Evolutionary conservation across 2,797 vertebrate species (phyloP).

Genomic region (Danio aesculapii): DNA sequence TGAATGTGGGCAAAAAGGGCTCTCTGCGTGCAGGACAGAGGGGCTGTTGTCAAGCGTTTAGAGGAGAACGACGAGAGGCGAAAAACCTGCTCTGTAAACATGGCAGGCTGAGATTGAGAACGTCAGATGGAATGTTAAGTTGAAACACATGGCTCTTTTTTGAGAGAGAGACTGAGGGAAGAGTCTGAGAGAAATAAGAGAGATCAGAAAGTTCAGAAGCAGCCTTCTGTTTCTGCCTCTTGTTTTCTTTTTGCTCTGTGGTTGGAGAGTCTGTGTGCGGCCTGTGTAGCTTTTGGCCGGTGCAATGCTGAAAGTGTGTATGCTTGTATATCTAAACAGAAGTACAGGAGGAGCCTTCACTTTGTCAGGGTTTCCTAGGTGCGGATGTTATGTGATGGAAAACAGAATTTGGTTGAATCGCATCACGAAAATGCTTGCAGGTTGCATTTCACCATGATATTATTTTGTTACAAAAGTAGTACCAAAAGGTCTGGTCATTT

Average conservation of each 20-base stretch:
- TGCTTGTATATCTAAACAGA: background rate
- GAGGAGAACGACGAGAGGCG: conserved; percentile 32
- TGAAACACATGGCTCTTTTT: conserved; percentile 77
- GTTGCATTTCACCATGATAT: background rate
- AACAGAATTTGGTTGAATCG: background rate
- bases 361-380: background rate
- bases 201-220: conserved; percentile 40
- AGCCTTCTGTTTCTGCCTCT: conserved; percentile 60
- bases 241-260: conserved; percentile 59
- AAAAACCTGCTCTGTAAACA: conserved; percentile 67
- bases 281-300: conserved; percentile 34
- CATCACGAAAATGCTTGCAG: background rate
- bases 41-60: conserved; percentile 59
- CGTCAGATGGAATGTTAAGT: conserved; percentile 79
- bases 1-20: conserved; percentile 33
- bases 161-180: conserved; percentile 62
- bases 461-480: no score
- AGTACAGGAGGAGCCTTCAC: background rate
- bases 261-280: conserved; percentile 40
- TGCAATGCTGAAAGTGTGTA: conserved; percentile 6
- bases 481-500: no score
- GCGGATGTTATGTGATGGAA: background rate
- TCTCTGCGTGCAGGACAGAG: conserved; percentile 43
- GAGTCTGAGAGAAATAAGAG: conserved; percentile 24
- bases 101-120: conserved; percentile 62